Base-by-base conservation (phyloP, 2,888 invertebrate species). In the Pterostichus niger region DNA sequence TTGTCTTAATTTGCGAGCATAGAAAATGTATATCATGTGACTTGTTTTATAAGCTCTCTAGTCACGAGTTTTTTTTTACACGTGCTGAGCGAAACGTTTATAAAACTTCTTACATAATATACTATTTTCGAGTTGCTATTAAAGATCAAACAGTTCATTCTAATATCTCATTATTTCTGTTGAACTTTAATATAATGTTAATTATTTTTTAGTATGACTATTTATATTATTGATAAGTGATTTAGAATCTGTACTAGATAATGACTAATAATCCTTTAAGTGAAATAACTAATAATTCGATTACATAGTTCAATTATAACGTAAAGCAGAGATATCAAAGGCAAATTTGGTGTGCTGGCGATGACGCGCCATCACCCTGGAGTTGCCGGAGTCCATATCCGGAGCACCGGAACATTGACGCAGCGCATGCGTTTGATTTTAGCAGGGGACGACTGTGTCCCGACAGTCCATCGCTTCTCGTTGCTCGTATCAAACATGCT, bases 401-500 rank as follows among this genome's bases (percentile, higher is more conserved):
- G 68, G 46, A 71, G 15, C 31, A 40, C 44, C 44, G 68, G 68
- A 71, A 44, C 68, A 49, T 11, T 17, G 56, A 15, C 56, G 15
- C 17, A 44, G 44, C 68, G 68, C 68, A 71, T 40, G 44, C 40
- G 44, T 40, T 40, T 71, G 64, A 56, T 56, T 56, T 56, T 2
- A 52, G 52, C n/a, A 33, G 31, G 64, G 40, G 40, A 40, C 0
- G 15, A 6, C 17, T 7, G 17, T 40, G n/a, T 71, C 68, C 68
- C 68, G n/a, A 35, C 68, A 44, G 68, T 44, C 44, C 44, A 71
- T 44, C 68, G 40, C 46, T 1, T 52, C 52, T 13, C 46, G 17
- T 10, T 10, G 68, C 68, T 71, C 33, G 54, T 54, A 75, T 75
- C 75, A 75, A 49, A 75, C 75, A 75, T 75, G 75, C 75, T 75